Base-by-base conservation (phyloP, 2,797 vertebrate genomes). In the Pygocentrus nattereri region DNA sequence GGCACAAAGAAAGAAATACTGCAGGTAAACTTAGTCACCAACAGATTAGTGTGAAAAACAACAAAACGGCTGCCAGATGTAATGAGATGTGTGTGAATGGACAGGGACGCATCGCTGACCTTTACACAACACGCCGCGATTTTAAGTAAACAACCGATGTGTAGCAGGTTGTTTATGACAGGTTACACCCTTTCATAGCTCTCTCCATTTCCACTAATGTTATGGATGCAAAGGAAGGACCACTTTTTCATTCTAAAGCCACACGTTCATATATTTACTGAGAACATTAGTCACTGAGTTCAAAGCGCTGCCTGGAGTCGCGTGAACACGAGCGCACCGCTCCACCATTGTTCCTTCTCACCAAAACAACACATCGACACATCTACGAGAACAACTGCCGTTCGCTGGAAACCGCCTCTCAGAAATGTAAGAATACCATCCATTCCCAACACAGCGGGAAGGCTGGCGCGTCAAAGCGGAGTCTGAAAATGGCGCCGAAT, bases 401-500 rank as follows among this genome's bases (percentile, higher is more conserved):
- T 30, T 69, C 75, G 52, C 8, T 54, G 64, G 54, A 58, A 41
- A 49, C 49, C 69, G 59, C 50, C 68, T 3, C 23, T 70, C 47
- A 76, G 61, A 81, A 70, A 23, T 30, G 27, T 54, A 50, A 74
- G 38, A 74, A 23, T 50, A 74, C n/a, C 56, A 41, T 31, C 34
- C 34, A 56, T 65, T 65, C 31, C n/a, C 8, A 25, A 61, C 68
- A 44, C 38, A 84, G 73, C 31, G 72, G 19, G 27, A 73, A 79
- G 85, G 88, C 73, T 83, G 90, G 87, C 87, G 87, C 83, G 80
- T 67, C 74, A 89, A 85, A 58, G 79, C 74, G 67, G 90, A 91
- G 90, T 88, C 90, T 91, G 92, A 90, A 94, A 95, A 94, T 95
- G 93, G 93, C 94, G 93, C 92, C 92, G 85, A 90, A 88, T 90